Percentiles rank a stretch among this genome's conserved stretches.
These are phyloP conservation scores for Neoarius graeffei DNA, from an alignment of 2,113 vertebrate species.

Conservation along the genomic window DNA sequence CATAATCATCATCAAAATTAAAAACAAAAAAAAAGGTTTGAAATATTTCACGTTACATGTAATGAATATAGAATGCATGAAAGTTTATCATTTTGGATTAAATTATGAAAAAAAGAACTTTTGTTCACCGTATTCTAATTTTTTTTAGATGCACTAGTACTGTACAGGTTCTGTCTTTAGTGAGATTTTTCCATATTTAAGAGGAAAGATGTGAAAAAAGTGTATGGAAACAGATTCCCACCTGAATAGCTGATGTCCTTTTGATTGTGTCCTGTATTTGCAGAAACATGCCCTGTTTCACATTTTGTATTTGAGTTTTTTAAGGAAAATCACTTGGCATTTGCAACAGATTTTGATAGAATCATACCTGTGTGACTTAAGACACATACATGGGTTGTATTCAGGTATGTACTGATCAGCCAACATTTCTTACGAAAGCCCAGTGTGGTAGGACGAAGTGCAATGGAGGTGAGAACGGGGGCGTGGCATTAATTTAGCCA, in stretches of 20 bases:
- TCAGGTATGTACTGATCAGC: not conserved
- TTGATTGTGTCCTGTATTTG: too few species aligned
- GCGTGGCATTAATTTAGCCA: too few species aligned
- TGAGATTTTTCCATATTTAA: not conserved
- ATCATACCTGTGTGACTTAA: not conserved
- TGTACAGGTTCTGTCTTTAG: not conserved
- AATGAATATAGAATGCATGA: too few species aligned
- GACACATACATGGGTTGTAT: not conserved
- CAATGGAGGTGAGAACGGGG: too few species aligned
- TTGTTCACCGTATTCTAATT: too few species aligned
- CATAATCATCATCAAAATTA: too few species aligned
- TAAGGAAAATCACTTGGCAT: not conserved
- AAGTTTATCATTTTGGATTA: too few species aligned
- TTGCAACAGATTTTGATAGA: not conserved
- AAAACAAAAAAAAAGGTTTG: too few species aligned
- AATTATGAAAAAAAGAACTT: too few species aligned
- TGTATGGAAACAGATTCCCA: not conserved
- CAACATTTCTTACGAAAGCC: not conserved
- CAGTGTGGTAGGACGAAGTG: too few species aligned
- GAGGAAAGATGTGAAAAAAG: not conserved
- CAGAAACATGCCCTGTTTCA: not conserved
- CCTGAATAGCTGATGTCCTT: not conserved
- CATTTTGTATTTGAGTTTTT: not conserved
- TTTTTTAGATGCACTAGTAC: too few species aligned
- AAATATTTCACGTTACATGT: too few species aligned